phyloP scores from a whole-genome alignment of 2,113 vertebrate species.

The Gobiocypris rarus region DNA sequence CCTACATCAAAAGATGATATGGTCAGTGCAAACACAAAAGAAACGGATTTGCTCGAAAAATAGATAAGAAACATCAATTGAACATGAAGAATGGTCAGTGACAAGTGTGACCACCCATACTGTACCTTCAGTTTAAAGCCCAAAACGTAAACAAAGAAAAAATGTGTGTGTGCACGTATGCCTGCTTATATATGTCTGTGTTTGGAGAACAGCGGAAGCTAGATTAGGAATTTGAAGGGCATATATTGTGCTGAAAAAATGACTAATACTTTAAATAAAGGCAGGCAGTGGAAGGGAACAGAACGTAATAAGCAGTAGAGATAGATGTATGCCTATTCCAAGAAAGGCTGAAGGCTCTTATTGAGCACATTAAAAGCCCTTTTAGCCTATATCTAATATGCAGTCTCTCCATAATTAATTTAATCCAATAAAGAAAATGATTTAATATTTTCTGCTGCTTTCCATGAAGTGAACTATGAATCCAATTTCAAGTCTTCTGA shows the following conservation, averaged over 20 bases:
- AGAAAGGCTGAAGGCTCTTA: slow-evolving; percentile 67
- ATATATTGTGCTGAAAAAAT: slow-evolving; percentile 34
- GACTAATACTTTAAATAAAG: slow-evolving; percentile 54
- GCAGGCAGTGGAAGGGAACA: slow-evolving; percentile 49
- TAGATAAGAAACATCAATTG: slow-evolving; percentile 27
- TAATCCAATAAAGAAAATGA: slow-evolving; percentile 59
- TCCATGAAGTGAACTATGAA: slow-evolving; percentile 67
- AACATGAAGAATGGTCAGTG: slow-evolving; percentile 37
- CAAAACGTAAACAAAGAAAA: slow-evolving; percentile 32
- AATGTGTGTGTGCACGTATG: slow-evolving; percentile 2
- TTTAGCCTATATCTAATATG: slow-evolving; percentile 64
- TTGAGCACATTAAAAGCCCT: slow-evolving; percentile 68
- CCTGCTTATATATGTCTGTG: slow-evolving; percentile 20
- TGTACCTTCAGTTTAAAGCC: slow-evolving; percentile 19
- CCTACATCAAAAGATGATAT: slow-evolving; percentile 32
- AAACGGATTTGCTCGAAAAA: slow-evolving; percentile 5
- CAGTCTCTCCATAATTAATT: slow-evolving; percentile 71
- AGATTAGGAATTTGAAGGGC: slow-evolving; percentile 44
- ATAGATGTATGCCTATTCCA: slow-evolving; percentile 64
- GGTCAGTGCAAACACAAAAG: slow-evolving; percentile 16
- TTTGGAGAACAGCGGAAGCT: slow-evolving; percentile 17
- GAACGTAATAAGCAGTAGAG: slow-evolving; percentile 51
- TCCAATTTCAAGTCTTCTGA: slow-evolving; percentile 68
- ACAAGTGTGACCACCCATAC: slow-evolving; percentile 45
- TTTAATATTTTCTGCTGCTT: slow-evolving; percentile 68